Base-by-base conservation (phyloP, 2,888 invertebrate genomes). In the Lasioglossum figueresi region DNA sequence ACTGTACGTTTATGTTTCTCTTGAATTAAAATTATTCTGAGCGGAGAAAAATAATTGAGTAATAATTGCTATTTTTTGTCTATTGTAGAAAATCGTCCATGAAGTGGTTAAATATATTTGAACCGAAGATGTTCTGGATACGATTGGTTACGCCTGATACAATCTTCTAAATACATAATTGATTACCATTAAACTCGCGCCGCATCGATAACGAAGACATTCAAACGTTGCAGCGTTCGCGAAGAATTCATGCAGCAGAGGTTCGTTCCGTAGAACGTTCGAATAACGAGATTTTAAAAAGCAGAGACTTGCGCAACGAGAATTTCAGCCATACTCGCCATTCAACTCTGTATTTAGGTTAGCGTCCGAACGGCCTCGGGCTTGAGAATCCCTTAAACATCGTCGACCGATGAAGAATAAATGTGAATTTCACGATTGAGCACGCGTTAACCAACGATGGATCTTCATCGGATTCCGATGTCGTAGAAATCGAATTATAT, bases 381-480 rank as follows among this genome's bases (percentile, higher is more conserved):
- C 52, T 52, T 37, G n/a, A 16, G 52, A 27, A 70, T 52, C 76
- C 16, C 27, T 48, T 48, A 70, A 76, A 43, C 31, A 77, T 52
- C n/a, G 31, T 14, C 31, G 48, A 19, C 16, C 70, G 16, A 45
- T 45, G 19, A 48, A 31, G 43, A 77, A 68, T 70, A 59, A 75
- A 78, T 63, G 23, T 80, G 52, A 70, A 79, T 66, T 82, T 74
- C 59, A 75, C 34, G 74, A 84, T 77, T 40, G 27, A 48, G 34
- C 71, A 48, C 75, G 40, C 48, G 43, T 59, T 70, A 77, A 66
- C 63, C 76, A 59, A 70, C 34, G 66, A 73, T 27, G 40, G 16
- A 82, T 68, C 75, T 43, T 43, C 56, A 84, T 86, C 59, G 81
- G 76, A 78, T 79, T 79, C 77, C 82, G 48, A 82, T 84, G 14